These are phyloP conservation scores for Rotaria sp. DNA, from an alignment of 2,888 invertebrate species.

Conservation along the genomic window DNA sequence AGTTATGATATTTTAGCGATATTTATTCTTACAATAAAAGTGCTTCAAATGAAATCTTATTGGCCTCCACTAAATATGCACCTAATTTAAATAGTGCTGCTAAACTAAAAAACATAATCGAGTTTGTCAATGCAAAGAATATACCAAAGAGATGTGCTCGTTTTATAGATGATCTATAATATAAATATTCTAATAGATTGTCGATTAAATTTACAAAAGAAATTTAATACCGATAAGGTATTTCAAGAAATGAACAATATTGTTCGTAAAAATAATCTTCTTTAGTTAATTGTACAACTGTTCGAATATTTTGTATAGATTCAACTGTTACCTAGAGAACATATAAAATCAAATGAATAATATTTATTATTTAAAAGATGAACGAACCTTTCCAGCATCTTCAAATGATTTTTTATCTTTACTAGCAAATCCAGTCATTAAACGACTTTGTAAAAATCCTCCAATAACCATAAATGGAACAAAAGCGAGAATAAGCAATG, in stretches of 20 bases:
- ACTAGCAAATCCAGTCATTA: constrained; percentile 34
- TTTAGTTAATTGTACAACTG: constrained; percentile 34
- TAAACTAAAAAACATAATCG: constrained; percentile 28
- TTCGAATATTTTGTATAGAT: constrained; percentile 36
- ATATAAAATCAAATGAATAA: neutral
- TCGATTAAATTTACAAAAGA: neutral
- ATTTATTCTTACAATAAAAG: neutral
- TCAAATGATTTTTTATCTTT: constrained; percentile 32
- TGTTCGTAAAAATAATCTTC: constrained; percentile 35
- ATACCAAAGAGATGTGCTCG: constrained; percentile 32
- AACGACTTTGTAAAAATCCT: neutral
- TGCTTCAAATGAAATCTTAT: neutral
- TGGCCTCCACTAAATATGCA: constrained; percentile 10
- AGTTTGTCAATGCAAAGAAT: constrained; percentile 28
- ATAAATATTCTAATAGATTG: no score
- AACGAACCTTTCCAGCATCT: constrained; percentile 29
- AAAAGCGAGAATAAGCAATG: constrained; percentile 53
- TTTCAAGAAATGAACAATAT: constrained; percentile 20
- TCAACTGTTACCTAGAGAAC: constrained; percentile 14
- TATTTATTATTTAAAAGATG: neutral
- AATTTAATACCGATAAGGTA: constrained; percentile 32
- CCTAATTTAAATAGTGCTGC: constrained; percentile 34
- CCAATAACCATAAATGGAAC: constrained; percentile 54
- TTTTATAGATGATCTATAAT: constrained; percentile 33
- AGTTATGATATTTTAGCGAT: neutral